Percentiles rank a stretch among this genome's conserved stretches.
Conservation (phyloP, 2,888 invertebrate genomes). For the Nymphalis c-album region DNA sequence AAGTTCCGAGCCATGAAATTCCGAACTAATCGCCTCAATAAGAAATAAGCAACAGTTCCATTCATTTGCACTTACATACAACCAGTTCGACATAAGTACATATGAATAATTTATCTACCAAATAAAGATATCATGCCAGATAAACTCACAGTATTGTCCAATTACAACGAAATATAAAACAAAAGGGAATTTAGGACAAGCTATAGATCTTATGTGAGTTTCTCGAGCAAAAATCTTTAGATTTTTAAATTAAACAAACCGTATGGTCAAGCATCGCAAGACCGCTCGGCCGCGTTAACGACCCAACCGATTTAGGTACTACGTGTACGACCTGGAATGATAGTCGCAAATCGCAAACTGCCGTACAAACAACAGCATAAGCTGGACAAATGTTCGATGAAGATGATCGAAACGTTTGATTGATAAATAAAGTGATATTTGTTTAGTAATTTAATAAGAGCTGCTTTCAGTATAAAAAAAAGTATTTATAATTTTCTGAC, state of each 20-base stretch:
- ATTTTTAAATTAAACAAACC: conserved; percentile 70
- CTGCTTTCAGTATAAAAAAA: conserved; percentile 9
- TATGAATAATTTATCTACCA: conserved; percentile 29
- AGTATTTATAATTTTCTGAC: not conserved
- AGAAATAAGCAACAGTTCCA: conserved; percentile 25
- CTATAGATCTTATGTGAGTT: conserved; percentile 41
- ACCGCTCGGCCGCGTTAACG: conserved; percentile 59
- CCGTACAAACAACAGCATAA: conserved; percentile 37
- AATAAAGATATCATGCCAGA: conserved; percentile 30
- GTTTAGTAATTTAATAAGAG: conserved; percentile 18
- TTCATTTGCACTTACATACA: conserved; percentile 28
- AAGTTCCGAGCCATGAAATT: conserved; percentile 19
- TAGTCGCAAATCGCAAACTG: conserved; percentile 62
- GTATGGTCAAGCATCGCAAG: conserved; percentile 71
- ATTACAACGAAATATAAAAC: not conserved
- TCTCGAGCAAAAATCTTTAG: conserved; percentile 45
- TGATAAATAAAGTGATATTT: conserved; percentile 28
- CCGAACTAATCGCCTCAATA: conserved; percentile 24
- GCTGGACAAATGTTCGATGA: conserved; percentile 39
- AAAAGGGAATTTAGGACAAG: too few relatives aligned
- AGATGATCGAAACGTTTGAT: conserved; percentile 33
- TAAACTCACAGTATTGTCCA: conserved; percentile 34
- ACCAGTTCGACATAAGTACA: conserved; percentile 7
- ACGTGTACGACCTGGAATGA: conserved; percentile 73
- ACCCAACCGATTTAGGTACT: conserved; percentile 58